These are phyloP conservation scores for Aphidius colemani DNA, from an alignment of 2,888 invertebrate species.

Conservation along the genomic window DNA sequence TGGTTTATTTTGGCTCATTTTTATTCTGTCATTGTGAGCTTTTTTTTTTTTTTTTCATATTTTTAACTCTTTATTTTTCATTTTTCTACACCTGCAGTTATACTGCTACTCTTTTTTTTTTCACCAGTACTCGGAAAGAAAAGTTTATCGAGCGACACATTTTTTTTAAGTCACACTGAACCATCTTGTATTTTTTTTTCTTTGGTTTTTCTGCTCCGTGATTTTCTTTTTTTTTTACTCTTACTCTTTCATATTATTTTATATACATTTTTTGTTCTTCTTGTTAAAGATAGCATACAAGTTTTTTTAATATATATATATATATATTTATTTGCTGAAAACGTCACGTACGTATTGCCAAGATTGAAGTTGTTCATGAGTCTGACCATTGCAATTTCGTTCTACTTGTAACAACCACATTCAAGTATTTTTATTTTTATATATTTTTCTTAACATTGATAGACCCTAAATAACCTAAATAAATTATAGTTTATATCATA, in stretches of 20 bases:
- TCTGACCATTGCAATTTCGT: background rate
- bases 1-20: conserved; percentile 2
- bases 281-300: too few species aligned
- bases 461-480: too few species aligned
- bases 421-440: too few species aligned
- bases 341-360: conserved; percentile 21
- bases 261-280: too few species aligned
- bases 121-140: conserved; percentile 14
- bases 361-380: conserved; percentile 26
- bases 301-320: background rate
- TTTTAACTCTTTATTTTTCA: conserved; percentile 2
- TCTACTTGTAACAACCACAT: too few species aligned
- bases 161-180: conserved; percentile 33
- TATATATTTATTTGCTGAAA: conserved; percentile 11
- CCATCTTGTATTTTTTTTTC: conserved; percentile 19
- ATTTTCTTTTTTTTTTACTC: conserved; percentile 36
- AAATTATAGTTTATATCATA: too few species aligned
- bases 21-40: conserved; percentile 8
- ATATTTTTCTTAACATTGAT: too few species aligned
- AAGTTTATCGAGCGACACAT: conserved; percentile 40
- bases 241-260: background rate
- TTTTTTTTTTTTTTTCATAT: background rate
- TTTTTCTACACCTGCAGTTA: background rate
- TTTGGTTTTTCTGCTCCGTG: conserved; percentile 2
- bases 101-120: conserved; percentile 11